A percentile compares a stretch with the other conserved stretches of the same genome.
Conservation (phyloP, 2,888 invertebrate species). For the Agriopis aurantiaria region DNA sequence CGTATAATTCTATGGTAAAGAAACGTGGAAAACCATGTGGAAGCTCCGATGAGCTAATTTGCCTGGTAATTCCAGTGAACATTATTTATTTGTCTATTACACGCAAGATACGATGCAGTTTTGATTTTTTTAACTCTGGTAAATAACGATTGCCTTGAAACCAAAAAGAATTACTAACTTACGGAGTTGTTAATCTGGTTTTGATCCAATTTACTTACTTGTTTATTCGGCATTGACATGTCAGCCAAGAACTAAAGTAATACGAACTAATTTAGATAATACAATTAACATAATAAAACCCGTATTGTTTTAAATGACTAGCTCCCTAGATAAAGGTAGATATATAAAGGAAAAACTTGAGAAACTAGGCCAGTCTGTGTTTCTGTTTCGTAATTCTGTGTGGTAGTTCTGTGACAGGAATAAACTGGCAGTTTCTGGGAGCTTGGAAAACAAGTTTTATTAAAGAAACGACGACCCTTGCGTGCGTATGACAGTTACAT, state of each 20-base stretch:
- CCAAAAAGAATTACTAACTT: background rate
- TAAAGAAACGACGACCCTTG: constrained; percentile 54
- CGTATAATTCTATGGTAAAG: constrained; percentile 44
- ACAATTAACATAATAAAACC: constrained; percentile 43
- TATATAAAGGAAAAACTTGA: constrained; percentile 38
- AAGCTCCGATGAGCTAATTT: constrained; percentile 59
- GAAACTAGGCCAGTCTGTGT: constrained; percentile 38
- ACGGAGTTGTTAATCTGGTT: constrained; percentile 20
- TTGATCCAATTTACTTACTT: constrained; percentile 27
- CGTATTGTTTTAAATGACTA: constrained; percentile 42
- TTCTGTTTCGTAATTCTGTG: constrained; percentile 34
- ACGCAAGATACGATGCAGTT: constrained; percentile 42
- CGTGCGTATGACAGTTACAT: constrained; percentile 51
- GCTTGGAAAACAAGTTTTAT: constrained; percentile 55
- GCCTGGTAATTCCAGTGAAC: constrained; percentile 54
- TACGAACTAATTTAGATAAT: constrained; percentile 42
- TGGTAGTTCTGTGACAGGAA: constrained; percentile 30
- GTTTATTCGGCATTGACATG: constrained; percentile 37
- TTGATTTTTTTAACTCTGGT: background rate
- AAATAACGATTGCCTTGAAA: constrained; percentile 15
- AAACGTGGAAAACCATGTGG: constrained; percentile 57
- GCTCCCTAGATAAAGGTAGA: constrained; percentile 35
- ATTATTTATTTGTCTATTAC: constrained; percentile 52
- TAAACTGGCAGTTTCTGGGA: constrained; percentile 40
- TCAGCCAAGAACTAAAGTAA: constrained; percentile 19